Evolutionary conservation across 2,797 vertebrate species (phyloP).

Genomic region (Euthynnus affinis): DNA sequence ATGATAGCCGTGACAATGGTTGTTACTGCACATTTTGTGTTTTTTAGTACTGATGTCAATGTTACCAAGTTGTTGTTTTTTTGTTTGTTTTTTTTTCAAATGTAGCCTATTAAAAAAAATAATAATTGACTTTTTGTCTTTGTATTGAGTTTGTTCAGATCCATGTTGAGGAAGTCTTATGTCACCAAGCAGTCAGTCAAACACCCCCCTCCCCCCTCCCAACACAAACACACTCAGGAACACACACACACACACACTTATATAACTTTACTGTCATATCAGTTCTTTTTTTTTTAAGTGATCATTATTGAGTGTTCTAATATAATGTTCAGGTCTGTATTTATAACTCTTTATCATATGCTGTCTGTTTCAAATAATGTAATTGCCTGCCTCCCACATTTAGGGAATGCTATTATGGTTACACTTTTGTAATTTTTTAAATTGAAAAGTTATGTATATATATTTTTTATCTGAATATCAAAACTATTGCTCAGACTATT

Average conservation of each 20-base stretch:
- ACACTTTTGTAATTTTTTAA: neutral
- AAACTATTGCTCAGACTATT: neutral
- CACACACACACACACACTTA: constrained; percentile 10
- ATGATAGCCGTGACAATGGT: neutral
- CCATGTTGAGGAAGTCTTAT: constrained; percentile 43
- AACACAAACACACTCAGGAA: constrained; percentile 2
- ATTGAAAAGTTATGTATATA: neutral
- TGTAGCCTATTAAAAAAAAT: constrained; percentile 39
- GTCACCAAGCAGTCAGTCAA: constrained; percentile 64
- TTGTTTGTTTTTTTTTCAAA: neutral
- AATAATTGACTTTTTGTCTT: constrained; percentile 49
- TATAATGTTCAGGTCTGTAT: neutral
- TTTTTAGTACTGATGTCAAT: neutral
- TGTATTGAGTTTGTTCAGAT: constrained; percentile 64
- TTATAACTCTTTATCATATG: neutral
- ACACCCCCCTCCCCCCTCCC: neutral
- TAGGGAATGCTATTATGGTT: neutral
- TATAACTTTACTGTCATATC: constrained; percentile 4
- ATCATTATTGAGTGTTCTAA: neutral
- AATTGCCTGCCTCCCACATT: neutral
- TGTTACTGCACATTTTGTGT: neutral
- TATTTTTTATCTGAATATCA: neutral
- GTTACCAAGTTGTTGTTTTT: constrained; percentile 8
- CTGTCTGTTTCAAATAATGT: neutral
- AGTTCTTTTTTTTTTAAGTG: neutral